Evolutionary conservation across 2,113 vertebrate genomes (phyloP), one percentile per base, ranked within the genome.

Genomic region (Actenoides lindsayi): DNA sequence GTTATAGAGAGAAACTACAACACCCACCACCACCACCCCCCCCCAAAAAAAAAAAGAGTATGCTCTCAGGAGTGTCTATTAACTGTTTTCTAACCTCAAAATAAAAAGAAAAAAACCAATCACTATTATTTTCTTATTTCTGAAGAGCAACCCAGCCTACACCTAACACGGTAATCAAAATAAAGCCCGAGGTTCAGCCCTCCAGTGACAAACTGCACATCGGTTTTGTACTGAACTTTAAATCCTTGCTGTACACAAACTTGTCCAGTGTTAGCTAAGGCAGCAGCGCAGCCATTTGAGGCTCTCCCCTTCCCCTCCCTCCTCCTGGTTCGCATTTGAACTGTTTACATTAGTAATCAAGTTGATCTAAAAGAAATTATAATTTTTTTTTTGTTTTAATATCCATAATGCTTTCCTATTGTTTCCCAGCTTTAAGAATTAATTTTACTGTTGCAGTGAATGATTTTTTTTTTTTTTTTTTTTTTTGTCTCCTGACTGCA

Each of bases 401-500:
- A 97, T 97, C 92, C 85, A 97, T 96, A 98, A 97, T 96, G 97
- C 96, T 96, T 95, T 89, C 91, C 96, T 96, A 98, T 98, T 98
- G 97, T 98, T 96, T 97, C 96, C 93, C 90, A 81, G 96, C 97
- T 98, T 98, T 98, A 98, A 98, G 98, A 98, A 98, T 98, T 98
- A 98, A 97, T 98, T 98, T 98, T 97, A 97, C 98, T 98, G 97
- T 98, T 97, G 97, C 97, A 95, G 91, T 98, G 98, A 99, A 98
- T 98, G 98, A 96, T 97, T 97, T 97, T 96, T 98, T 98, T 37
- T 37, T 97, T 97, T 96, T 98, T 98, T 37, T 37, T 97, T 97
- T 96, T 98, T 96, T 98, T 98, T 98, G 98, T 98, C 97, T 97
- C 97, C 98, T 98, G 97, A 98, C 97, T 98, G 98, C 98, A 98